These are phyloP conservation scores for Hypomecis atomaria DNA, from an alignment of 2,888 invertebrate species.

Conservation along the genomic window DNA sequence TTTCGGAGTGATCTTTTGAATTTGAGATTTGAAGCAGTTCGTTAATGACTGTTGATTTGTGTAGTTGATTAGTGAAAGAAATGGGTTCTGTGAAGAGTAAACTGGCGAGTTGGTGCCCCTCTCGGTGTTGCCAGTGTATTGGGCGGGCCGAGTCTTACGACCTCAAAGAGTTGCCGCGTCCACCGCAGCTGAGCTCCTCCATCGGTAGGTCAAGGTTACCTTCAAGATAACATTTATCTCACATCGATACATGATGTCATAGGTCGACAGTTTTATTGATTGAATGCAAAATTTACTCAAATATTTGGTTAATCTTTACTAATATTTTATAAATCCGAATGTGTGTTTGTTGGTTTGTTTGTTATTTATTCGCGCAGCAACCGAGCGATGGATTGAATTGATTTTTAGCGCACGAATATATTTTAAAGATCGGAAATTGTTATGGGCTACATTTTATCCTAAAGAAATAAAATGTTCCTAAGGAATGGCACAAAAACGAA, in stretches of 20 bases:
- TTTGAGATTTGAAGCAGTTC: slow-evolving; percentile 36
- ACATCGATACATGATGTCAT: slow-evolving; percentile 47
- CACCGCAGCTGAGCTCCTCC: slow-evolving; percentile 63
- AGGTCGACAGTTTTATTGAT: slow-evolving; percentile 18
- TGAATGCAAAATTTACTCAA: slow-evolving; percentile 15
- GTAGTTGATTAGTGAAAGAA: slow-evolving; percentile 39
- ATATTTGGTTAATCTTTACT: not conserved
- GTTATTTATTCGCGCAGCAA: too few relatives aligned
- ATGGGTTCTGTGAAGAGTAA: slow-evolving; percentile 76
- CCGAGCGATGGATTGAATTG: too few relatives aligned
- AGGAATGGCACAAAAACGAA: too few relatives aligned
- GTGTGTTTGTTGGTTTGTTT: too few relatives aligned
- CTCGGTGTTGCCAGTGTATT: slow-evolving; percentile 61
- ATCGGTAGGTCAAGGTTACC: slow-evolving; percentile 65
- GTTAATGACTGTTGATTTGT: slow-evolving; percentile 40
- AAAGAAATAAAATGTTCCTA: too few relatives aligned
- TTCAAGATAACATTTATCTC: slow-evolving; percentile 30
- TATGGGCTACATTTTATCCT: too few relatives aligned
- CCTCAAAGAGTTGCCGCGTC: slow-evolving; percentile 71
- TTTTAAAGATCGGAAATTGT: too few relatives aligned
- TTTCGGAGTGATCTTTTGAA: slow-evolving; percentile 47
- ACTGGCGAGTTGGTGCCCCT: slow-evolving; percentile 56
- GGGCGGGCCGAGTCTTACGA: slow-evolving; percentile 66
- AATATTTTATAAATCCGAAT: not conserved
- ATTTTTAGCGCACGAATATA: too few relatives aligned